Base-by-base conservation (phyloP, 1,140 invertebrate species). In the Lucilia sericata region DNA sequence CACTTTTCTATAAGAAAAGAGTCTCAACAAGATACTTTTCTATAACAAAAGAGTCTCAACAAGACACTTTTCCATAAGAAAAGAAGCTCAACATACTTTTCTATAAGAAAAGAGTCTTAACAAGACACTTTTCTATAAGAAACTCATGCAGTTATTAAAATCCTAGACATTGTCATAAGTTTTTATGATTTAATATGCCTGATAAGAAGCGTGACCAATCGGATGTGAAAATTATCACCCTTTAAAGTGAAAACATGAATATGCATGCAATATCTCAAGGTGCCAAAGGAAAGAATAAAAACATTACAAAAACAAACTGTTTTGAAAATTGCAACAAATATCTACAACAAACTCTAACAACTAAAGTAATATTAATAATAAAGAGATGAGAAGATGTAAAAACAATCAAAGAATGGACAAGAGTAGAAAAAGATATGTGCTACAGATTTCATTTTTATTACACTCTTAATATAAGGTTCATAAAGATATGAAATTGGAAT, bases 361-460 rank as follows among this genome's bases (percentile, higher is more conserved):
- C n/a, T 2, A 70, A 9, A 70, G 21, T 70, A 70, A 70, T n/a
- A n/a, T n/a, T 70, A 21, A 70, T 70, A 70, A 70, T 70, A 70
- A 70, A 17, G 17, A n/a, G 19, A 70, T 70, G 19, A 21, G 60
- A 70, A 21, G 60, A 21, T 19, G 19, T 10, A 5, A 70, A 19
- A 70, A 70, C n/a, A 12, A 60, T n/a, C 55, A n/a, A 5, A 60
- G 5, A 60, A 17, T n/a, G n/a, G 5, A 60, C 51, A 7, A 14
- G 51, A 5, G 13, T 12, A 60, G 17, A 60, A 60, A 60, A 60
- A 7, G n/a, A n/a, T 30, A 60, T 14, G 55, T 14, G 55, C 55
- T 60, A 70, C 65, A 70, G 25, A 70, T 70, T 70, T 70, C 10
- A 70, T 70, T n/a, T 70, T 70, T 70, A 70, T 25, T 70, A 70